A percentile compares a stretch with the other conserved stretches of the same genome.
Conservation (phyloP, 2,113 vertebrate species). For the Malurus elegans region DNA sequence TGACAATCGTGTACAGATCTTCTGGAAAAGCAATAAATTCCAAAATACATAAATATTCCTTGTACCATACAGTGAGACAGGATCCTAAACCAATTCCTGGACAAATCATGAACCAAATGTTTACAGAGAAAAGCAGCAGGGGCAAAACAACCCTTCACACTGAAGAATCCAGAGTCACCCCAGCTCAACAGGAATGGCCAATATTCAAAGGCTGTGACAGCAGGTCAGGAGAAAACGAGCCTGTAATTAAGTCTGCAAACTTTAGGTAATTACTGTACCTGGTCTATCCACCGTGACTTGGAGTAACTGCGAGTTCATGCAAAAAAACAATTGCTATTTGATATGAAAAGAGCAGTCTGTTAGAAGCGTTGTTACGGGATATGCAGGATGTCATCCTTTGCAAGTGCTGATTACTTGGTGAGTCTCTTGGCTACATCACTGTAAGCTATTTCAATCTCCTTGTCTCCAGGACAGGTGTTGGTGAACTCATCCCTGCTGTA, state of each 20-base stretch:
- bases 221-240: background rate
- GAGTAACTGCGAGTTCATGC: slow-evolving; percentile 73
- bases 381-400: slow-evolving; percentile 3
- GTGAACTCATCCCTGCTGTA: slow-evolving; percentile 95
- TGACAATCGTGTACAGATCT: background rate
- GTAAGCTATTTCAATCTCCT: slow-evolving; percentile 97
- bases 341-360: slow-evolving; percentile 73
- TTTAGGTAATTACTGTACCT: slow-evolving; percentile 68
- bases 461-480: slow-evolving; percentile 97
- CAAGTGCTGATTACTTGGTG: slow-evolving; percentile 81
- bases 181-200: background rate
- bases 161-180: background rate
- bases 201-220: background rate
- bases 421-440: slow-evolving; percentile 97
- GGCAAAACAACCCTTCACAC: background rate
- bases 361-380: slow-evolving; percentile 71
- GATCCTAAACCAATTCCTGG: slow-evolving; percentile 16
- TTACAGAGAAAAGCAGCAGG: background rate
- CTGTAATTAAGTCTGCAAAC: slow-evolving; percentile 47
- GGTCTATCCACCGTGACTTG: slow-evolving; percentile 66
- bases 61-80: slow-evolving; percentile 52
- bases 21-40: slow-evolving; percentile 45
- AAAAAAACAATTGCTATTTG: slow-evolving; percentile 69
- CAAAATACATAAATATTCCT: slow-evolving; percentile 66
- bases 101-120: background rate